Base-by-base conservation (phyloP, 2,888 invertebrate species). In the Drosophila aldrichi region DNA sequence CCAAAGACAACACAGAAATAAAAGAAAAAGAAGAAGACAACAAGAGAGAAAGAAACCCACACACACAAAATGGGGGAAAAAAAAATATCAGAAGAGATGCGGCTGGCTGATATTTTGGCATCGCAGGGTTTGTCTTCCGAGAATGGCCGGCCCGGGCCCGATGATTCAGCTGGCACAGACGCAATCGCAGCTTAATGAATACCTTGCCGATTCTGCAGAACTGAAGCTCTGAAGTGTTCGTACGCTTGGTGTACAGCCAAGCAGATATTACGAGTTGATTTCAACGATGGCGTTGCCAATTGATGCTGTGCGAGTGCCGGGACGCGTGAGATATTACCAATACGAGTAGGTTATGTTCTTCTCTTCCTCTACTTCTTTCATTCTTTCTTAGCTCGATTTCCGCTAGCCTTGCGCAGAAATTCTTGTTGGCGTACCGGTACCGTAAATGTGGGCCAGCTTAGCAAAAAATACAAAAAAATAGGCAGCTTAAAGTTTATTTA, bases 281-380 rank as follows among this genome's bases (percentile, higher is more conserved):
- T 70, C 87, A 77, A 74, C 72, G 77, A 83, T 80, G 83, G 84
- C 81, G 69, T 73, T 79, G 82, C 79, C 56, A 75, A 70, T 78
- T 49, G 72, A 74, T 70, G 85, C 63, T 74, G 66, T 74, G 66
- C 74, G 72, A 74, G 67, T 74, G 82, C 78, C 86, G 76, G 67
- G 73, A 77, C 83, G 81, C 87, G 89, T 86, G 83, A 88, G 90
- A 90, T 89, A 88, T 87, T 89, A 87, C 69, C 84, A 84, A 87
- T 89, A 71, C 79, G 70, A 73, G 62, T 75, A 70, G 70, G 59
- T 59, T 81, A 48, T 41, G 20, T 46, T 36, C 34, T 16, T 62
- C 49, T n/a, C 34, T 36, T 1, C 25, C 16, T 7, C 5, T 38
- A 25, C 51, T 29, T 25, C 25, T 25, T 25, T 22, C 3, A 2